Evolutionary conservation across 2,888 invertebrate species (phyloP).

Genomic region (Troglohyphantes excavatus): DNA sequence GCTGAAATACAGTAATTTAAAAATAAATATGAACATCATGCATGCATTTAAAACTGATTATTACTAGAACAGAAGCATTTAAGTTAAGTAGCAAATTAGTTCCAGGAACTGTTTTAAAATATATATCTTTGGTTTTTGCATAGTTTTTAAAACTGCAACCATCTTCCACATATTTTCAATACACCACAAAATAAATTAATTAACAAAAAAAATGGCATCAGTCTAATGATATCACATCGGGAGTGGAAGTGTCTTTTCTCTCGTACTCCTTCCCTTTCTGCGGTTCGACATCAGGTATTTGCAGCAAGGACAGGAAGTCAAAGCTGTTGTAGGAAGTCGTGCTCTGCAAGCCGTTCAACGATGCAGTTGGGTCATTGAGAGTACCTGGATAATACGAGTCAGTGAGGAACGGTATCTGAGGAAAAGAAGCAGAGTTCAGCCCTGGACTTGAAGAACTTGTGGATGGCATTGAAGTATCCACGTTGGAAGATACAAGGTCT

Average conservation of each 20-base stretch:
- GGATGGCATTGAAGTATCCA: slow-evolving; percentile 59
- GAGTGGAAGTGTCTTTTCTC: slow-evolving; percentile 14
- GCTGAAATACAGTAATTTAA: too few relatives aligned
- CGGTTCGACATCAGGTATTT: slow-evolving; percentile 18
- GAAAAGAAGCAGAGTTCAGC: slow-evolving; percentile 29
- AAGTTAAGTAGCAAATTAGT: too few relatives aligned
- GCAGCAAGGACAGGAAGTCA: slow-evolving; percentile 51
- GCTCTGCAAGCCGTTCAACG: slow-evolving; percentile 2
- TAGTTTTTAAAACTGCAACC: neutral
- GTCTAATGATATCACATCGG: slow-evolving; percentile 71
- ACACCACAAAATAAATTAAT: neutral
- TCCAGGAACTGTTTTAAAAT: neutral
- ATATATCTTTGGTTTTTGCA: neutral
- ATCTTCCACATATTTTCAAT: neutral
- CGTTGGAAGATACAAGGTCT: slow-evolving; percentile 13
- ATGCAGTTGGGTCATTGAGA: slow-evolving; percentile 10
- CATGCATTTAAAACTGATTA: too few relatives aligned
- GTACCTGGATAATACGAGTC: slow-evolving; percentile 3
- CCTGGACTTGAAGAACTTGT: slow-evolving; percentile 46
- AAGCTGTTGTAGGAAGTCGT: slow-evolving; percentile 10
- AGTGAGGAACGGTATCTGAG: slow-evolving; percentile 14
- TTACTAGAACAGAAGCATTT: too few relatives aligned
- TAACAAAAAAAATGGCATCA: neutral
- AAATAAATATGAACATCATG: too few relatives aligned
- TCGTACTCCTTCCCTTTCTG: slow-evolving; percentile 40